A percentile compares a stretch with the other conserved stretches of the same genome.
Evolutionary conservation across 64 coral and sea anemone species (phyloP).

Genomic region (Stichodactyla mertensii): DNA sequence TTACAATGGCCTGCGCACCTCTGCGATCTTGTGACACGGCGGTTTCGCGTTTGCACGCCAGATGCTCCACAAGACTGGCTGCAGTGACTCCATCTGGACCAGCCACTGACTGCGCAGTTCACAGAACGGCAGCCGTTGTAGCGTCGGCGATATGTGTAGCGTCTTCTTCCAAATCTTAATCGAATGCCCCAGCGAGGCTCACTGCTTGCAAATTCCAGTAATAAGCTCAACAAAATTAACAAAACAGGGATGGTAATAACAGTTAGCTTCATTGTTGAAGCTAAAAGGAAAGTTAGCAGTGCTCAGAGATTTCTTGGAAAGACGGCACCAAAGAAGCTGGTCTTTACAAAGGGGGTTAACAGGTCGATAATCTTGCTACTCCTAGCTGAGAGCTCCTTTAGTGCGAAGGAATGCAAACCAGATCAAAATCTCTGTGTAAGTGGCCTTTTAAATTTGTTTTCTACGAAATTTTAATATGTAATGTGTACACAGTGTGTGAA

Average conservation of each 20-base stretch:
- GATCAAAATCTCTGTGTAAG: neutral
- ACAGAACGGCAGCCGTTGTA: conserved; percentile 50
- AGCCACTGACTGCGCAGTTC: conserved; percentile 29
- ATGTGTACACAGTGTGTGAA: conserved; percentile 3
- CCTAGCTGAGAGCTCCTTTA: neutral
- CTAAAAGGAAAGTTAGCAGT: neutral
- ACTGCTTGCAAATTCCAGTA: neutral
- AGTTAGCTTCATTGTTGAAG: neutral
- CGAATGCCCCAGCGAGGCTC: neutral
- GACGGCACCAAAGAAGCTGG: neutral
- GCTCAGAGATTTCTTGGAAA: neutral
- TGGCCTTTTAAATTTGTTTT: conserved; percentile 13
- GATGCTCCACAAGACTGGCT: conserved; percentile 43
- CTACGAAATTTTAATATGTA: conserved; percentile 1
- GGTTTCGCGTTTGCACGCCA: conserved; percentile 43
- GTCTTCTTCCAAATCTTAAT: neutral
- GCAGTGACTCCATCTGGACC: conserved; percentile 63
- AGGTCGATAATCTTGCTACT: neutral
- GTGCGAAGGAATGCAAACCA: neutral
- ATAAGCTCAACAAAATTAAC: neutral
- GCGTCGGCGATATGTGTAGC: neutral
- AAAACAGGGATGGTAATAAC: neutral
- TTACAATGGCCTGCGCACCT: conserved; percentile 19
- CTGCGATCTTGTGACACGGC: conserved; percentile 6
- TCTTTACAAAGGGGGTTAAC: neutral